Conservation (phyloP, 2,113 vertebrate species). For the Hippocampus barbouri region DNA sequence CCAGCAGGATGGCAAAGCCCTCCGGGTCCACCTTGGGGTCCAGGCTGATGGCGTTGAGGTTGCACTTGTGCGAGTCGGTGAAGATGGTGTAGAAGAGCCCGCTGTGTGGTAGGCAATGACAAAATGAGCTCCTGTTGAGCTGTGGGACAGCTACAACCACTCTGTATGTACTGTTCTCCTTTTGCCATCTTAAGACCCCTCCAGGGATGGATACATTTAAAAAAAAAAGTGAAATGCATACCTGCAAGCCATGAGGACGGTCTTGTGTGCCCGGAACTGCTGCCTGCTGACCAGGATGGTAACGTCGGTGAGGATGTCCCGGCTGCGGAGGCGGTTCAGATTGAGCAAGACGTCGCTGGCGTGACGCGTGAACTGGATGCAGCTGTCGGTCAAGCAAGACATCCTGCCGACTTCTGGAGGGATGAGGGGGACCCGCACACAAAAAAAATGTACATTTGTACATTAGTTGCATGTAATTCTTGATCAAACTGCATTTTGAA, state of each 20-base stretch:
- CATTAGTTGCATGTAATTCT: conserved; percentile 16
- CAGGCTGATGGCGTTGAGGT: conserved; percentile 89
- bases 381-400: conserved; percentile 94
- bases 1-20: conserved; percentile 92
- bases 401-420: conserved; percentile 76
- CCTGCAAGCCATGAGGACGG: conserved; percentile 99
- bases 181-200: too few relatives aligned
- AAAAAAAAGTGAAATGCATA: conserved; percentile 47
- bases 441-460: not conserved
- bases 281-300: conserved; percentile 93
- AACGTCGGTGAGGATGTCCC: conserved; percentile 93
- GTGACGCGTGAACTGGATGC: conserved; percentile 97
- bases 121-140: conserved; percentile 2
- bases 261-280: conserved; percentile 97
- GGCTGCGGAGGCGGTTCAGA: conserved; percentile 90
- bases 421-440: not conserved
- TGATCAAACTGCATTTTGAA: not conserved
- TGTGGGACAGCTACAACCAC: too few relatives aligned
- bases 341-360: conserved; percentile 96
- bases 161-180: too few relatives aligned
- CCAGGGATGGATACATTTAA: too few relatives aligned
- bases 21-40: conserved; percentile 95
- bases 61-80: conserved; percentile 96
- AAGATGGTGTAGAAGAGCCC: conserved; percentile 98
- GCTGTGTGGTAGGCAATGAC: conserved; percentile 59